Evolutionary conservation across 2,888 invertebrate genomes (phyloP), one percentile per base, ranked within the genome.

Genomic region (Ophioninae sp.): DNA sequence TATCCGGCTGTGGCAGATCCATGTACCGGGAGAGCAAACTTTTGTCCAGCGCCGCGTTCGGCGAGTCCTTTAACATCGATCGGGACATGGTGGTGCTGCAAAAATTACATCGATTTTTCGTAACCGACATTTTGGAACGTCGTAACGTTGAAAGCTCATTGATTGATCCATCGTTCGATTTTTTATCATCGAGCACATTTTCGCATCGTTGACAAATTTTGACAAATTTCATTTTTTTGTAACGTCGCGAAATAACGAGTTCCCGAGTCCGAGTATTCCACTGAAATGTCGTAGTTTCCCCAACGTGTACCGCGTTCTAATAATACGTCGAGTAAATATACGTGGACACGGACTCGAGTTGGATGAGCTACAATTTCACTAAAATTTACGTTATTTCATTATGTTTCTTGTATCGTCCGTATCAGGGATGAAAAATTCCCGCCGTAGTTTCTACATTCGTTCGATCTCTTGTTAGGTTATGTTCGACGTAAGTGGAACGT

Each of bases 21-120:
- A 97, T 94, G 93, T 97, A 98, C 81, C 96, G 95, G 85, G 94
- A 94, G 85, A 96, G 92, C 73, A 97, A 94, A 67, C 95, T 94
- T 93, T 97, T 97, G 88, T 97, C 96, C 79, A 97, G 94, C 86
- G 95, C 96, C 88, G 97, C 97, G 93, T 97, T 97, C 59, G 97
- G 97, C 87, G 97, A 97, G 91, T 96, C 94, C 88, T 94, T 95
- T 89, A 96, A 93, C 88, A 91, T 90, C n/a, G 89, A 82, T 58
- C 92, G 89, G 67, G 91, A 92, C 91, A 91, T 91, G 22, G 86
- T 90, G 79, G 87, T 90, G 84, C 91, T 92, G 86, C n/a, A 88
- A 89, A 37, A 73, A 37, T 23, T 64, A 64, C 30, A 30, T 30
- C 30, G 30, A 30, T 2, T 30, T 30, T 30, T 30, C 30, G 30